Base-by-base conservation (phyloP, 2,888 invertebrate species). In the Ornithoptera priamus region DNA sequence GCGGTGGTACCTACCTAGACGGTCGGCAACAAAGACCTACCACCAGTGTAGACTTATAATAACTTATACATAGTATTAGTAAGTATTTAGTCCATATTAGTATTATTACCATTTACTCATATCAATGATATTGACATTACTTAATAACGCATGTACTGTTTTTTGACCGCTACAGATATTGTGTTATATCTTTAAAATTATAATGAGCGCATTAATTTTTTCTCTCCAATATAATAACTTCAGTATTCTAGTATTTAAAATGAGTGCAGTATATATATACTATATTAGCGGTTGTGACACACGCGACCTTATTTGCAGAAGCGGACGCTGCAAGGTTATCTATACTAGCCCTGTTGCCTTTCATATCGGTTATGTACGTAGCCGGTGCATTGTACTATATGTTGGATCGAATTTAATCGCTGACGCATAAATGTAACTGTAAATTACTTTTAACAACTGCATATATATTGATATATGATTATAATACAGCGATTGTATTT, bases 271-370 rank as follows among this genome's bases (percentile, higher is more conserved):
- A 50, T 56, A 57, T 53, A 62, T n/a, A 30, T 30, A 62, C 10
- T 36, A 61, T 59, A 56, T 59, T 87, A 76, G 77, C 76, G 78
- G 80, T 79, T 80, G 80, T 80, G 74, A 72, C 74, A 79, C 73
- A 75, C 77, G 81, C 81, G 84, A 87, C 87, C 83, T 87, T 87
- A 85, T 86, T 87, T 84, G 83, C 83, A 72, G 78, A 75, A 73
- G 74, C 81, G 80, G 79, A 76, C 81, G 76, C 73, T 71, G 75
- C 86, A 87, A 87, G 87, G 88, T 87, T 88, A 87, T 76, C 79
- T 70, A 62, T 65, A 18, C 64, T 63, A 70, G 70, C 67, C 70
- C 70, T 67, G 59, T 62, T 69, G 70, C 70, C 70, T 71, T 71
- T 71, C 70, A 71, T 71, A 67, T 71, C 70, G 62, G 65, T 71